Evolutionary conservation across 2,113 vertebrate species (phyloP).

Genomic region (Chaetops frenatus): DNA sequence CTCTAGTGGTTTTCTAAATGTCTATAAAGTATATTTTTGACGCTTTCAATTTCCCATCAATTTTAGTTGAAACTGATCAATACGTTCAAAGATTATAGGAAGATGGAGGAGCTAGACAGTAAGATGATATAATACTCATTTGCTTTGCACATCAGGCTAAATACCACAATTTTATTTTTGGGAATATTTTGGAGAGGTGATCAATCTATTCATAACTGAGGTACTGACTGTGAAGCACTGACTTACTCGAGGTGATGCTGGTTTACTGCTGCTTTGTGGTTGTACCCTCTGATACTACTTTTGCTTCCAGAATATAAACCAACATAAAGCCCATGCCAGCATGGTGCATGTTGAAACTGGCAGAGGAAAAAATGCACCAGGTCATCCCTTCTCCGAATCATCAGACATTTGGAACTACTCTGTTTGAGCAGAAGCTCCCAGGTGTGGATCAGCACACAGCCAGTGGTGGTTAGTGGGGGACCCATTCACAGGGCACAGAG

Average conservation of each 20-base stretch:
- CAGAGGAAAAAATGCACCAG: not conserved
- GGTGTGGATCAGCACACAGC: not conserved
- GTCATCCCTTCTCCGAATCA: not conserved
- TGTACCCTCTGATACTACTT: not conserved
- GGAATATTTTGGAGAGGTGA: not conserved
- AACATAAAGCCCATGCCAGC: not conserved
- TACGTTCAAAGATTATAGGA: not conserved
- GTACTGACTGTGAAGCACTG: not conserved
- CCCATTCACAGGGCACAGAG: not conserved
- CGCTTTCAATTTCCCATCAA: not conserved
- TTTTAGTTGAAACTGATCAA: not conserved
- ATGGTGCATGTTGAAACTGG: not conserved
- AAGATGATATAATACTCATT: not conserved
- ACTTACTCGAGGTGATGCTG: not conserved
- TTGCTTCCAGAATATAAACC: not conserved
- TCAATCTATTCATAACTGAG: not conserved
- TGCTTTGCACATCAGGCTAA: not conserved
- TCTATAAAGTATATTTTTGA: not conserved
- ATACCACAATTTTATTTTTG: not conserved
- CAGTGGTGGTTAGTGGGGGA: fast-evolving
- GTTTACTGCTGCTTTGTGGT: not conserved
- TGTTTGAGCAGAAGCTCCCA: not conserved
- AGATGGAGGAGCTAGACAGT: not conserved
- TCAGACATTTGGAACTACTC: not conserved
- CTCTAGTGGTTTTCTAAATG: not conserved